phyloP scores from a whole-genome alignment of 37 sponge, comb jelly and placozoan species.

The Halisarca cf. caerulea region DNA sequence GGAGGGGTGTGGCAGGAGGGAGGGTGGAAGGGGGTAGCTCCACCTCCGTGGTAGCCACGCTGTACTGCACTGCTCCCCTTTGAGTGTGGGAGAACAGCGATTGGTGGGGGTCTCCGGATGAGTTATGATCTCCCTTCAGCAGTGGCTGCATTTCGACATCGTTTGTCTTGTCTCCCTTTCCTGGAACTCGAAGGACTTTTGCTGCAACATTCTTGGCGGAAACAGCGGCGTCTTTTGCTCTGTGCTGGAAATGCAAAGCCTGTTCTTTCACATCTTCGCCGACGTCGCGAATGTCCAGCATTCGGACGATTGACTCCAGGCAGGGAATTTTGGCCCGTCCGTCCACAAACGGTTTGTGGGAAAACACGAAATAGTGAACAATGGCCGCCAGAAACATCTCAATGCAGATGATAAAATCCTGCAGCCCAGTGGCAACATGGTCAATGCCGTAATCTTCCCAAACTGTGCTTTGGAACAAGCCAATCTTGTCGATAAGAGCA shows the following conservation, averaged over 20 bases:
- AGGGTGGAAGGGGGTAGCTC: no score
- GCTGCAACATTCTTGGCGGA: conserved; percentile 5
- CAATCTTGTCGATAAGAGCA: conserved; percentile 52
- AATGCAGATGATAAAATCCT: conserved; percentile 86
- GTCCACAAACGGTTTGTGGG: conserved; percentile 88
- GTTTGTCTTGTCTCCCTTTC: neutral
- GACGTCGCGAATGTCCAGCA: conserved; percentile 84
- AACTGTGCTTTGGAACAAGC: conserved; percentile 16
- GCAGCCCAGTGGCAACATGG: conserved; percentile 52
- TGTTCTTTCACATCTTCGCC: conserved; percentile 70
- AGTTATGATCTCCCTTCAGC: neutral
- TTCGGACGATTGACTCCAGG: conserved; percentile 57
- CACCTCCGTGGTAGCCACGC: no score
- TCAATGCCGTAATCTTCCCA: conserved; percentile 66
- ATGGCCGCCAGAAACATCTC: conserved; percentile 92
- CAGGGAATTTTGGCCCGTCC: conserved; percentile 67
- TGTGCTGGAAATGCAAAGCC: conserved; percentile 10
- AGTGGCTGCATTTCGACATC: neutral
- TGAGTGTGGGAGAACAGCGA: no score
- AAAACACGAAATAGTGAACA: conserved; percentile 88
- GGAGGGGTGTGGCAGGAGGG: no score
- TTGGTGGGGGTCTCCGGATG: no score
- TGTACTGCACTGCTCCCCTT: no score
- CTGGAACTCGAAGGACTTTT: neutral
- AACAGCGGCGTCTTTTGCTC: conserved; percentile 3